Evolutionary conservation across 2,888 invertebrate species (phyloP).

Genomic region (Chrysotoxum bicinctum): DNA sequence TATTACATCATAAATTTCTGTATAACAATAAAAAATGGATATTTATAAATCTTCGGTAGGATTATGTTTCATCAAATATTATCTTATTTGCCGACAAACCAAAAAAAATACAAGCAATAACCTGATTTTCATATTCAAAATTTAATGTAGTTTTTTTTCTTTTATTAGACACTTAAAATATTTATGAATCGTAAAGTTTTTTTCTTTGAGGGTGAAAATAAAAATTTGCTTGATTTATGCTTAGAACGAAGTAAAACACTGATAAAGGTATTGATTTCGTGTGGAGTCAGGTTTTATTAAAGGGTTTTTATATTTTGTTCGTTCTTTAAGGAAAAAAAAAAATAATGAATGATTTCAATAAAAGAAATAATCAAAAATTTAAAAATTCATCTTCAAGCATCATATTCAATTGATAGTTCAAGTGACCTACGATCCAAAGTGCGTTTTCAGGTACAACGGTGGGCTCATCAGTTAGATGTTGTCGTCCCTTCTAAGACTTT

Average conservation of each 20-base stretch:
- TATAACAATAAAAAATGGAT: not conserved
- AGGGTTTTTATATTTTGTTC: not conserved
- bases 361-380: no score
- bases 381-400: no score
- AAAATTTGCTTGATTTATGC: not conserved
- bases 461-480: no score
- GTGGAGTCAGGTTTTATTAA: not conserved
- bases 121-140: not conserved
- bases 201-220: slow-evolving; percentile 22
- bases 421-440: no score
- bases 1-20: not conserved
- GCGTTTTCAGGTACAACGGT: no score
- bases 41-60: not conserved
- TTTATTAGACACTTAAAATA: slow-evolving; percentile 17
- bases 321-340: no score
- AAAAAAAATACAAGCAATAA: not conserved
- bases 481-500: no score
- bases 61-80: not conserved
- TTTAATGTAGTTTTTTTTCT: not conserved
- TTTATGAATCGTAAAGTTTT: slow-evolving; percentile 47
- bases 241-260: not conserved
- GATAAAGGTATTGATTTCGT: not conserved
- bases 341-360: no score
- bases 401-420: no score
- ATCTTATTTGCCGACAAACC: not conserved